A percentile compares a stretch with the other conserved stretches of the same genome.
Evolutionary conservation across 2,888 invertebrate genomes (phyloP).

Genomic region (Lasioglossum pauxillum): DNA sequence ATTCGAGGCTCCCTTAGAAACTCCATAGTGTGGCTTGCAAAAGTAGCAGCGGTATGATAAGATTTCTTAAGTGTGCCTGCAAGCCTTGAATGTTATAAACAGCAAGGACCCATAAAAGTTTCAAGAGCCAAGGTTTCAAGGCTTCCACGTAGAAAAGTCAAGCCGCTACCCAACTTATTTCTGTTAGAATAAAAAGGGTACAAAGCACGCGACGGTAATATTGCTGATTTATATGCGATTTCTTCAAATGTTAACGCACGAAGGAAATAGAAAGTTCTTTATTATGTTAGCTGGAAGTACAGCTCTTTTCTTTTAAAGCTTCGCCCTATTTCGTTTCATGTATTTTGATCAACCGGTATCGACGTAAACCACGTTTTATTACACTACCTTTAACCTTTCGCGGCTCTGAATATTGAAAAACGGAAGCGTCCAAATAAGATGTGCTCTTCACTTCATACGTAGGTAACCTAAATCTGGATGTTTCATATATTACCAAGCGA

Average conservation of each 20-base stretch:
- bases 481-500: neutral
- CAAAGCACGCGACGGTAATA: neutral
- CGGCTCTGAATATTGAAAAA: neutral
- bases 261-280: neutral
- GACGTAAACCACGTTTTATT: neutral
- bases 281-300: neutral
- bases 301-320: neutral
- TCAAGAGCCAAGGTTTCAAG: neutral
- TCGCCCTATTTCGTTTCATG: neutral
- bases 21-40: neutral
- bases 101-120: neutral
- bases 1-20: neutral
- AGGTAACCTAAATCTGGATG: neutral
- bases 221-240: neutral
- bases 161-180: neutral
- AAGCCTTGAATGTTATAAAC: neutral
- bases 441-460: neutral
- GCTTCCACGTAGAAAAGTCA: neutral
- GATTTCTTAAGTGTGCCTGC: neutral
- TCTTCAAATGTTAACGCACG: neutral
- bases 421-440: neutral
- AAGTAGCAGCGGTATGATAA: neutral
- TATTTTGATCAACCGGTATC: neutral
- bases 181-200: neutral
- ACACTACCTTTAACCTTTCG: conserved; percentile 1